Evolutionary conservation across 2,113 vertebrate species (phyloP).

Genomic region (Platichthys stellatus): DNA sequence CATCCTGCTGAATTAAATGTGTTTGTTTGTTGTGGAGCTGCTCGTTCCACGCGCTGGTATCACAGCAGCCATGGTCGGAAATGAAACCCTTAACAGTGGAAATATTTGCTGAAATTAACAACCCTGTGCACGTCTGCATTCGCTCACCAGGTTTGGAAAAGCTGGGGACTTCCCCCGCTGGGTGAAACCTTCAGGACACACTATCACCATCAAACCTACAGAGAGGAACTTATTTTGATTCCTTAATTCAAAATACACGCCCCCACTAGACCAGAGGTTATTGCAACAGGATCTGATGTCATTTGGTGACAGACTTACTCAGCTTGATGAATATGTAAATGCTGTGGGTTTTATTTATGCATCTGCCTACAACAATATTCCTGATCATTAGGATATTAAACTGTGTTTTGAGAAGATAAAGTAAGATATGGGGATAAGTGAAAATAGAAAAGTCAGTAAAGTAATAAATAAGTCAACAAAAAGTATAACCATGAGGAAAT

Average conservation of each 20-base stretch:
- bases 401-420: no score
- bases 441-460: no score
- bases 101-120: conserved; percentile 64
- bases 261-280: neutral
- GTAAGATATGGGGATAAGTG: no score
- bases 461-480: no score
- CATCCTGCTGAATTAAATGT: neutral
- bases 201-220: neutral
- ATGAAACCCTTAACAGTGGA: conserved; percentile 50
- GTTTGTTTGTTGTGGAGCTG: neutral
- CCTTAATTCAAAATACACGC: neutral
- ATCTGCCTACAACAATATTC: no score
- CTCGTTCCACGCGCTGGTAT: conserved; percentile 47
- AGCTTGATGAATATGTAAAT: conserved; percentile 17
- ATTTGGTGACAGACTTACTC: neutral
- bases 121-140: conserved; percentile 14
- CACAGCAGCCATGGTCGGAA: conserved; percentile 36
- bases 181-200: conserved; percentile 37
- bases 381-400: no score
- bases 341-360: conserved; percentile 1
- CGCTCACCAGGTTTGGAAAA: conserved; percentile 39
- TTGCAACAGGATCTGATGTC: conserved; percentile 26
- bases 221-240: neutral
- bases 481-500: no score
- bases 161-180: conserved; percentile 49